phyloP scores from a whole-genome alignment of 2,797 vertebrate genomes.

The Gymnoscopelus microlampas region DNA sequence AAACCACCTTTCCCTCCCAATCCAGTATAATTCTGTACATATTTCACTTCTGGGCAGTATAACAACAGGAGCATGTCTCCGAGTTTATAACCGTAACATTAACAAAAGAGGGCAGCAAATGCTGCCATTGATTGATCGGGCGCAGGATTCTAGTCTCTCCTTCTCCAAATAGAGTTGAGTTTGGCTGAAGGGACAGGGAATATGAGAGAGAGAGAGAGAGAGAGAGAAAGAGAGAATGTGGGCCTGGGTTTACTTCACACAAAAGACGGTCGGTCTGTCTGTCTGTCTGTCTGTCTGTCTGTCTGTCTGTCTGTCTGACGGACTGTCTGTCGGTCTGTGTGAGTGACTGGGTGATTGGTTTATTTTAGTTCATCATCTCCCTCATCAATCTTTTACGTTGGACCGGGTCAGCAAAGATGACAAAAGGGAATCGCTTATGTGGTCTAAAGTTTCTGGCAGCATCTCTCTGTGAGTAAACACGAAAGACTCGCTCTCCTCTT shows the following conservation, averaged over 20 bases:
- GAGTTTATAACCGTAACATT: constrained; percentile 59
- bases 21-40: neutral
- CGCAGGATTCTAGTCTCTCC: constrained; percentile 6
- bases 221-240: constrained; percentile 3
- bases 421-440: constrained; percentile 75
- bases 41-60: neutral
- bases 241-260: constrained; percentile 64
- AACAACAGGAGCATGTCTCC: neutral
- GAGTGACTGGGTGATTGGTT: constrained; percentile 76
- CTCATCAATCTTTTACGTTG: constrained; percentile 80
- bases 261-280: constrained; percentile 27
- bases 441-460: constrained; percentile 78
- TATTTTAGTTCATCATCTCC: constrained; percentile 79
- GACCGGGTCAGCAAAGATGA: constrained; percentile 79
- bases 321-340: constrained; percentile 34
- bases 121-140: constrained; percentile 68
- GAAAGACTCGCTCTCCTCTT: constrained; percentile 67
- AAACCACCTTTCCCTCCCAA: neutral
- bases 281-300: constrained; percentile 58
- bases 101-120: constrained; percentile 79
- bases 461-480: constrained; percentile 77
- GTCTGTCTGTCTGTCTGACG: constrained; percentile 60
- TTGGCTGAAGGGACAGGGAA: constrained; percentile 33
- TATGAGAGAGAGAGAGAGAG: constrained; percentile 10
- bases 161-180: constrained; percentile 18